Conservation (phyloP, 2,888 invertebrate species). For the Rhorus exstirpatorius region DNA sequence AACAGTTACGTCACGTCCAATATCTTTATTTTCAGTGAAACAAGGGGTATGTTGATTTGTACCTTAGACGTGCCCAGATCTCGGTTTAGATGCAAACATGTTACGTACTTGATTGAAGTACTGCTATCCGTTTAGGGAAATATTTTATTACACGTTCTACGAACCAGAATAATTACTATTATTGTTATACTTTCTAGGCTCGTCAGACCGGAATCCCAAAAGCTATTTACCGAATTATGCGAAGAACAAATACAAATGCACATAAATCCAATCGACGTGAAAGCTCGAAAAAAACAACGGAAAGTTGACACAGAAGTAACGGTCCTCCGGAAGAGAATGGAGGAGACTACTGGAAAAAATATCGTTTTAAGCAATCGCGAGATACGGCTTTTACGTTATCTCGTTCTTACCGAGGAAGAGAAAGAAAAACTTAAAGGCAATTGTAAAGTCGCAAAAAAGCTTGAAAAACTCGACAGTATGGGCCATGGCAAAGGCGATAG, state of each 20-base stretch:
- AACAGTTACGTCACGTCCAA: too few species aligned
- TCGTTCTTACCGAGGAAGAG: slow-evolving; percentile 96
- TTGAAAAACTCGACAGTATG: slow-evolving; percentile 95
- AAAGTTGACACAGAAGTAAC: slow-evolving; percentile 96
- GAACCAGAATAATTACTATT: background rate
- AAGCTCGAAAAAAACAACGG: slow-evolving; percentile 94
- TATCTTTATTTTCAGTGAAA: too few species aligned
- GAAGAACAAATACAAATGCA: slow-evolving; percentile 94
- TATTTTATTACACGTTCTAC: too few species aligned
- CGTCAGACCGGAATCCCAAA: slow-evolving; percentile 91
- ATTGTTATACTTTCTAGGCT: slow-evolving; percentile 86
- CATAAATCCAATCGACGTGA: slow-evolving; percentile 94
- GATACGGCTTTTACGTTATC: slow-evolving; percentile 94
- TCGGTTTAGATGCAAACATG: too few species aligned
- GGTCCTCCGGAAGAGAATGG: slow-evolving; percentile 94
- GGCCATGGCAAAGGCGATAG: slow-evolving; percentile 91
- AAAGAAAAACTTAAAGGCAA: slow-evolving; percentile 95
- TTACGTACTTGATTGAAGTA: too few species aligned
- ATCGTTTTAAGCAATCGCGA: slow-evolving; percentile 97
- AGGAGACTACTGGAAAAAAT: slow-evolving; percentile 92
- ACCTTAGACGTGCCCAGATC: too few species aligned
- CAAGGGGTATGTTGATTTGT: too few species aligned
- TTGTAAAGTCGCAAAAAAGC: slow-evolving; percentile 96
- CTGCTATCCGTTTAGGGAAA: too few species aligned
- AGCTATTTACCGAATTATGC: slow-evolving; percentile 93